Evolutionary conservation across 2,113 vertebrate genomes (phyloP), one percentile per base, ranked within the genome.

Genomic region (Campylomormyrus numenius): DNA sequence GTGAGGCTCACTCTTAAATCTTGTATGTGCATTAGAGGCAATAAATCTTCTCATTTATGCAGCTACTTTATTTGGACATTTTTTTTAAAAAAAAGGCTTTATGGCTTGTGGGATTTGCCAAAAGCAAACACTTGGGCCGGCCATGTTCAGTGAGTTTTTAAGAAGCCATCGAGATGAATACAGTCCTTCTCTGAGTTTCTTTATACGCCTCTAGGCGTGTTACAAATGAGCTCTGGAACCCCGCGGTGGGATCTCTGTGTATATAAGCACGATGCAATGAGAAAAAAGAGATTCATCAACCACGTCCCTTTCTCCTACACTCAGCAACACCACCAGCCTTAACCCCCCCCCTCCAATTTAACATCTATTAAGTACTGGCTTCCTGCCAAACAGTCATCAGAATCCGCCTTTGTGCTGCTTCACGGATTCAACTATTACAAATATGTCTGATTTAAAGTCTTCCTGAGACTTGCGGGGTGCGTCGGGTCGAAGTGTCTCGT

Each of bases 251-350:
- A 90, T 58, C 48, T 66, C 49, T 88, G 90, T 90, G 90, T 89
- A 90, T 88, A 85, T 89, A 90, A 90, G 88, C 39, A 42, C 46
- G 66, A 88, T 80, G 90, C 74, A 89, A 90, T 87, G 66, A 88
- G 85, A 90, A 90, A 89, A 80, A 90, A 90, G 52, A 88, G 74
- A 90, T 90, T 90, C 66, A 90, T 88, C 87, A 88, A 85, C 88
- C 74, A 84, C 52, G 85, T 90, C 90, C 87, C 77, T 49, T 80
- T 88, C 53, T 89, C 87, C 70, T 48, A 66, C 53, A 62, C 74
- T 88, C 86, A 50, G 35, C 87, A 45, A 77, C 87, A 53, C 48
- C 49, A 15, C 66, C 74, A 89, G 89, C 66, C 46, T 56, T 48
- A 27, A 5, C 27, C 53, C 39, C 42, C 62, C 10, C 48, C 46